A percentile compares a stretch with the other conserved stretches of the same genome.
phyloP scores from a whole-genome alignment of 2,888 invertebrate genomes.

The Epinotia ramella region DNA sequence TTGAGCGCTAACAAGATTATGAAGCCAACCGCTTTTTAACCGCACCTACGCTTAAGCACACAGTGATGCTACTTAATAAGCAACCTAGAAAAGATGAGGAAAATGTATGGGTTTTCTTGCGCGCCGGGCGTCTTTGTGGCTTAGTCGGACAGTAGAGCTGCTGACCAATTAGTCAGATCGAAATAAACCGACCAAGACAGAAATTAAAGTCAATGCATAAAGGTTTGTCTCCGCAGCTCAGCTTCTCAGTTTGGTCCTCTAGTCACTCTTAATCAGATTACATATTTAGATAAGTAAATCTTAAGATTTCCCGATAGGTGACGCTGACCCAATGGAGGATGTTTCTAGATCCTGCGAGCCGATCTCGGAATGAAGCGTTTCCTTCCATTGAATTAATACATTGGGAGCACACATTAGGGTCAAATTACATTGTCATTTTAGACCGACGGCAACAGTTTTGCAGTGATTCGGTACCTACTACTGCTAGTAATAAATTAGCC shows the following conservation, averaged over 20 bases:
- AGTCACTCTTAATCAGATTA: neutral
- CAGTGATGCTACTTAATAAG: slow-evolving; percentile 9
- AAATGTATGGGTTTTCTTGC: neutral
- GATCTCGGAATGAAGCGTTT: neutral
- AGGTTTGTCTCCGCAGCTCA: neutral
- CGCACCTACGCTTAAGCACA: slow-evolving; percentile 63
- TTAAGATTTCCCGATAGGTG: neutral
- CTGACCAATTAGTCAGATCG: neutral
- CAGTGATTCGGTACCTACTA: neutral
- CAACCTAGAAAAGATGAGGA: neutral
- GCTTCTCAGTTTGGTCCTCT: neutral
- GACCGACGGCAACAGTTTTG: neutral
- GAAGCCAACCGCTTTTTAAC: slow-evolving; percentile 81
- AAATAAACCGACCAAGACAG: neutral
- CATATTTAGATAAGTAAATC: neutral
- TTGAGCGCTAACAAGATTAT: slow-evolving; percentile 86
- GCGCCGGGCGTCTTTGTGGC: neutral
- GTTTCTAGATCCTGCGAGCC: neutral
- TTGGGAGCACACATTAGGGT: neutral
- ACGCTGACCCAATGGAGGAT: neutral
- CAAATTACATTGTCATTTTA: no score
- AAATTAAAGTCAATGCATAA: neutral
- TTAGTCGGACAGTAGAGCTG: neutral
- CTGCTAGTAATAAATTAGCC: no score
- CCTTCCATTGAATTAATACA: neutral